These are phyloP conservation scores for Hemibates koningsi DNA, from an alignment of 2,113 vertebrate genomes.

Conservation along the genomic window DNA sequence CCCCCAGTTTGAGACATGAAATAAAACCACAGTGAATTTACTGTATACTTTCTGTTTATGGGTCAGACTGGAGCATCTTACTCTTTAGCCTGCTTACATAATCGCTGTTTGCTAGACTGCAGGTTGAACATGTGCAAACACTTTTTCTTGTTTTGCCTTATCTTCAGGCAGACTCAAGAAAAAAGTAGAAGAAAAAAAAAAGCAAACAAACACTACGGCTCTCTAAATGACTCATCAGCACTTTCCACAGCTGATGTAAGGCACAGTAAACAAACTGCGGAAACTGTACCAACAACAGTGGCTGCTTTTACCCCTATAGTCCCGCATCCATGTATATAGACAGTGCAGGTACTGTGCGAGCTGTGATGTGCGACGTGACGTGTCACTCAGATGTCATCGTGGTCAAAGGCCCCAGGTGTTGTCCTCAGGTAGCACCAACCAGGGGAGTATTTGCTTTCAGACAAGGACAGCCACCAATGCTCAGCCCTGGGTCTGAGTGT, in stretches of 20 bases:
- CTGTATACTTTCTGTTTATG: not conserved
- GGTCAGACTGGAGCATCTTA: not conserved
- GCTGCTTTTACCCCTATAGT: conserved; percentile 1
- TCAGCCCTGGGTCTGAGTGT: not conserved
- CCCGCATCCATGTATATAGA: not conserved
- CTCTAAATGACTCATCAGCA: conserved; percentile 32
- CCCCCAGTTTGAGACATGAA: not conserved
- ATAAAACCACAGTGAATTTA: not conserved
- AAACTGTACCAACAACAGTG: conserved; percentile 35
- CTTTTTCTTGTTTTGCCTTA: conserved; percentile 9
- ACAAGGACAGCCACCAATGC: not conserved
- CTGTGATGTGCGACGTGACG: not conserved
- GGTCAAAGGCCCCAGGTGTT: not conserved
- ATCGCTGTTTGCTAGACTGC: not conserved
- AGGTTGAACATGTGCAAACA: not conserved
- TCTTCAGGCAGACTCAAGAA: not conserved
- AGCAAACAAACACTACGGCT: not conserved
- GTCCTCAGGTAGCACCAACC: not conserved
- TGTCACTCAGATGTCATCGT: not conserved
- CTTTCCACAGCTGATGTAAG: conserved; percentile 30
- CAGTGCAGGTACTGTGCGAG: not conserved
- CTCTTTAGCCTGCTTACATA: not conserved
- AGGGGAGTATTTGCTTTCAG: conserved; percentile 37
- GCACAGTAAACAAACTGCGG: conserved; percentile 31
- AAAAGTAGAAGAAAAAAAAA: not conserved